Percentiles rank a stretch among this genome's conserved stretches.
Evolutionary conservation across 2,888 invertebrate species (phyloP).

Genomic region (Spicauda simplicius): DNA sequence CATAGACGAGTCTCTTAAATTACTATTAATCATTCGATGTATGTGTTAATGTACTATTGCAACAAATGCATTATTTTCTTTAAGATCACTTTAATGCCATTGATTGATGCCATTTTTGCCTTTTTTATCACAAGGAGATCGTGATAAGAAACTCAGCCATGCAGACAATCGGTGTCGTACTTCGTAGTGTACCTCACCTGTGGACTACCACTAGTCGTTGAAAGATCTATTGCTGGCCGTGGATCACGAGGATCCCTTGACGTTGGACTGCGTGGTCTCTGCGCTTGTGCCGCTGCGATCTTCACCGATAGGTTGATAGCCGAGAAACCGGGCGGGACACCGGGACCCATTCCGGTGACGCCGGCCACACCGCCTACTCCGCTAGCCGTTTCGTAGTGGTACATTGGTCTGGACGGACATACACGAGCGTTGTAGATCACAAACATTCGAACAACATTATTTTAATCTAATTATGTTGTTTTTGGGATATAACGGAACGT

Average conservation of each 20-base stretch:
- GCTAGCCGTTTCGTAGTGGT: conserved; percentile 89
- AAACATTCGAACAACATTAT: conserved; percentile 1
- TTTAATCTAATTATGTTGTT: not conserved
- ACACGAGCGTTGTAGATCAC: conserved; percentile 30
- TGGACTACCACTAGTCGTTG: conserved; percentile 95
- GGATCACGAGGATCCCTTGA: conserved; percentile 91
- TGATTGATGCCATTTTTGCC: too few relatives aligned
- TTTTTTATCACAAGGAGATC: not conserved
- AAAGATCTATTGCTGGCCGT: conserved; percentile 93
- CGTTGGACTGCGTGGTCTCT: conserved; percentile 89
- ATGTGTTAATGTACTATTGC: not conserved
- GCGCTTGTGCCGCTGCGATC: conserved; percentile 90
- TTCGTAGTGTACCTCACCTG: conserved; percentile 84
- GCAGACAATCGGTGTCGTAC: conserved; percentile 12
- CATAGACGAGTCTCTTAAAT: not conserved
- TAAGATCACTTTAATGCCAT: too few relatives aligned
- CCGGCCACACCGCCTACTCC: conserved; percentile 85
- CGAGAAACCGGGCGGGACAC: conserved; percentile 90
- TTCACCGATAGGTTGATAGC: conserved; percentile 94
- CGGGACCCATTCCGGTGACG: conserved; percentile 87
- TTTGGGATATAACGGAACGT: conserved; percentile 1
- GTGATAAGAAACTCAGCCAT: conserved; percentile 13
- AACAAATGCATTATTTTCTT: not conserved
- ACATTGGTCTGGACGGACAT: conserved; percentile 88
- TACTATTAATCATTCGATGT: not conserved